These are phyloP conservation scores for Corvus cornix DNA, from an alignment of 2,113 vertebrate species.

Conservation along the genomic window DNA sequence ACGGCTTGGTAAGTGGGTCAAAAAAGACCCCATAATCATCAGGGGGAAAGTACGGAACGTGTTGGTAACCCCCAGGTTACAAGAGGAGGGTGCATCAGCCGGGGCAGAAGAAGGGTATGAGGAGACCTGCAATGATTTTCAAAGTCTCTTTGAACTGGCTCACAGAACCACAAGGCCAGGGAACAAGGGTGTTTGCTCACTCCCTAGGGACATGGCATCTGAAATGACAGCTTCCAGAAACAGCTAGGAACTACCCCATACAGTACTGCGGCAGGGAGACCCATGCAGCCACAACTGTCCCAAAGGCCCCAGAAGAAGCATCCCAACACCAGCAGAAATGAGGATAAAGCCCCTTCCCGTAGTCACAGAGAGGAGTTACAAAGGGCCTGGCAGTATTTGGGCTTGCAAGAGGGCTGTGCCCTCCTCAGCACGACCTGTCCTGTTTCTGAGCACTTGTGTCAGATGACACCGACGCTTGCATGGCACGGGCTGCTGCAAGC, in stretches of 20 bases:
- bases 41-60: neutral
- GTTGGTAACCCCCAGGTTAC: neutral
- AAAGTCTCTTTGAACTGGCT: neutral
- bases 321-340: neutral
- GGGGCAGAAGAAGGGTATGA: neutral
- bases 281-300: neutral
- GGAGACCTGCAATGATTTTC: neutral
- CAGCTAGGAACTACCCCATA: neutral
- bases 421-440: neutral
- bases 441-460: neutral
- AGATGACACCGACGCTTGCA: rapidly evolving
- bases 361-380: neutral
- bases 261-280: neutral
- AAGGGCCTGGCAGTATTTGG: neutral
- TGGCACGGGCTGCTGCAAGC: neutral
- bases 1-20: neutral
- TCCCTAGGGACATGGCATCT: neutral
- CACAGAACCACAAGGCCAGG: neutral
- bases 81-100: neutral
- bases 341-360: neutral
- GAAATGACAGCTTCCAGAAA: neutral
- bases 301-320: neutral
- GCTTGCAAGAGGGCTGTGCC: neutral
- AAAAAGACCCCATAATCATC: neutral
- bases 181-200: neutral